These are phyloP conservation scores for Morone saxatilis DNA, from an alignment of 2,113 vertebrate genomes.

Conservation along the genomic window DNA sequence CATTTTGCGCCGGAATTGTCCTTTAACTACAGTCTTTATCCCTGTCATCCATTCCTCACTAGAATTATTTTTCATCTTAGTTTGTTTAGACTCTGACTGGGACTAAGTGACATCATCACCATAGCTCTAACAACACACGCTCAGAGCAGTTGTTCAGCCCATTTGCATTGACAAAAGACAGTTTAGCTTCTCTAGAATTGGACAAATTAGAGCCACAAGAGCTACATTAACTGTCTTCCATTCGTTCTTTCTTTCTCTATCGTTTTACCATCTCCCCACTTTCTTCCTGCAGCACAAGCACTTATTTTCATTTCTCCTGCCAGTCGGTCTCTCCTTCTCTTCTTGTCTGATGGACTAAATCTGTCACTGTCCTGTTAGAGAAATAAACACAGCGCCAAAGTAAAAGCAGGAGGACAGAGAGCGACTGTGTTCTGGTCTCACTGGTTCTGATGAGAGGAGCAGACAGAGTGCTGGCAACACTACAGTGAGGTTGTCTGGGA, in stretches of 20 bases:
- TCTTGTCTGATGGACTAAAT: slow-evolving; percentile 69
- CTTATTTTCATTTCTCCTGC: slow-evolving; percentile 45
- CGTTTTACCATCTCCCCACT: slow-evolving; percentile 19
- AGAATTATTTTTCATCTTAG: slow-evolving; percentile 21
- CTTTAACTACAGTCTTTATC: slow-evolving; percentile 1
- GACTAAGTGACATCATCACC: slow-evolving; percentile 34
- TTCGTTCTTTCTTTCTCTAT: slow-evolving; percentile 19
- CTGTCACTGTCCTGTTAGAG: slow-evolving; percentile 65
- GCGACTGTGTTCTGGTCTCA: slow-evolving; percentile 60
- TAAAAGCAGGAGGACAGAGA: slow-evolving; percentile 69
- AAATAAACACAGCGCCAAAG: slow-evolving; percentile 69
- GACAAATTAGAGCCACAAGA: slow-evolving; percentile 49
- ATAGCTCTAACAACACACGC: slow-evolving; percentile 9
- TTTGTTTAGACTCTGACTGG: slow-evolving; percentile 35
- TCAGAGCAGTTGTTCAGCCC: slow-evolving; percentile 19
- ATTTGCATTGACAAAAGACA: slow-evolving; percentile 39
- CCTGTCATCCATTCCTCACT: slow-evolving; percentile 1
- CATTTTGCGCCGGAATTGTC: no score
- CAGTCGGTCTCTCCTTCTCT: slow-evolving; percentile 33
- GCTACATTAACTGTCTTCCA: slow-evolving; percentile 28
- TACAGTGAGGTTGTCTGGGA: slow-evolving; percentile 53
- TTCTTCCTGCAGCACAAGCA: slow-evolving; percentile 13
- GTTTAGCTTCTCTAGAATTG: slow-evolving; percentile 17
- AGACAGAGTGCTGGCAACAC: slow-evolving; percentile 74
- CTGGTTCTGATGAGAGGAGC: slow-evolving; percentile 78